phyloP scores from a whole-genome alignment of 2,113 vertebrate species.

The Microtus oregoni region DNA sequence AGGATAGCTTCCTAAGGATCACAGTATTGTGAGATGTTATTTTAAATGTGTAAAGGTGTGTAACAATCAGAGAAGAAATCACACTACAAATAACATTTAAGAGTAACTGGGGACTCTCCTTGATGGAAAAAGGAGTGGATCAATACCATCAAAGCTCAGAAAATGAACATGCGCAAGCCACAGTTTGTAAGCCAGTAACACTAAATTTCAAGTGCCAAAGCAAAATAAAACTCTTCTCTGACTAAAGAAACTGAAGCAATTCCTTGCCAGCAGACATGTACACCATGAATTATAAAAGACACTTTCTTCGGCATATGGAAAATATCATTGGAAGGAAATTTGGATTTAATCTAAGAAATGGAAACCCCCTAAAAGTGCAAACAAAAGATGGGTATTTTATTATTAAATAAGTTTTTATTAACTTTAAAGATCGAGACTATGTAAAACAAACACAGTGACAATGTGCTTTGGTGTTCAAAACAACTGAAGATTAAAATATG shows the following conservation, averaged over 20 bases:
- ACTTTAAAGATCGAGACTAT: background rate
- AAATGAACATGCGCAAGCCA: background rate
- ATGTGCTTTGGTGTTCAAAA: background rate
- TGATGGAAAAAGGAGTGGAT: background rate
- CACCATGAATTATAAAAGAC: background rate
- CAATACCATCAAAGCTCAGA: background rate
- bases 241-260: background rate
- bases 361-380: background rate
- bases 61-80: background rate
- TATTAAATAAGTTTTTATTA: background rate
- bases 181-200: constrained; percentile 20
- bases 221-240: background rate
- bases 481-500: background rate
- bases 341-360: background rate
- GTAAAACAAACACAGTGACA: background rate
- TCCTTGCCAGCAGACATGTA: background rate
- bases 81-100: background rate
- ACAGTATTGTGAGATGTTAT: background rate
- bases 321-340: background rate
- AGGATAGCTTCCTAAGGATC: background rate
- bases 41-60: background rate
- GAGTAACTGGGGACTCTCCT: background rate
- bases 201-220: background rate
- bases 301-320: background rate
- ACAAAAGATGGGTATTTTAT: background rate